Percentiles rank a stretch among this genome's conserved stretches.
Evolutionary conservation across 2,888 invertebrate genomes (phyloP).

Genomic region (Panopea generosa): DNA sequence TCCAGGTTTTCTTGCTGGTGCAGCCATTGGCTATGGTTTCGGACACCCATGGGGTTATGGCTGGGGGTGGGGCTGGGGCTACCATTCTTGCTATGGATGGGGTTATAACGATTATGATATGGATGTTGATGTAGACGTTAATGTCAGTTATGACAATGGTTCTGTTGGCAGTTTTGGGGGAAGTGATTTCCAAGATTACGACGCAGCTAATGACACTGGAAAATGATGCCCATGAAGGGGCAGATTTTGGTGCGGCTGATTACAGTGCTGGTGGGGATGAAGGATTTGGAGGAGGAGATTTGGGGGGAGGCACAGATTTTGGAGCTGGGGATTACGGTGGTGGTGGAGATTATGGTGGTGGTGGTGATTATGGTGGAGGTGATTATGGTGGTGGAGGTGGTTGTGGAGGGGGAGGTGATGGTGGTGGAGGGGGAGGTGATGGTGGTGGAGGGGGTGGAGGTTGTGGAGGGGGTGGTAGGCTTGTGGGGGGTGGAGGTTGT

Average conservation of each 20-base stretch:
- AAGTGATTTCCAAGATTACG: constrained; percentile 52
- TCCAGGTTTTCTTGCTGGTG: constrained; percentile 55
- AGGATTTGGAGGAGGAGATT: constrained; percentile 29
- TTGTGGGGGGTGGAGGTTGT: constrained; percentile 17
- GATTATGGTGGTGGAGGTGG: constrained; percentile 42
- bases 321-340: constrained; percentile 32
- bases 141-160: constrained; percentile 46
- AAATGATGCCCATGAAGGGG: constrained; percentile 23
- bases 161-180: constrained; percentile 55
- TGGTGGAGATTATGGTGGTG: constrained; percentile 45
- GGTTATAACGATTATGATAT: constrained; percentile 57
- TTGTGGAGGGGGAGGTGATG: constrained; percentile 38
- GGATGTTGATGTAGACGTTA: constrained; percentile 50
- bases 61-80: constrained; percentile 61
- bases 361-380: constrained; percentile 46
- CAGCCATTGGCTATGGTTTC: constrained; percentile 47
- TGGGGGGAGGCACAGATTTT: constrained; percentile 35
- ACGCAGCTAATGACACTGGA: constrained; percentile 13
- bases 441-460: constrained; percentile 34
- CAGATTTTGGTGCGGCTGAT: neutral
- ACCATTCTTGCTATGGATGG: constrained; percentile 56
- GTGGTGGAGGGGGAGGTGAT: constrained; percentile 37
- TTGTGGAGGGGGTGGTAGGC: constrained; percentile 33
- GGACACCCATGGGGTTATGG: constrained; percentile 57
- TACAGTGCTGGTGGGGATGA: constrained; percentile 11